Conservation (phyloP, 2,888 invertebrate genomes). For the Choreutis nemorana region DNA sequence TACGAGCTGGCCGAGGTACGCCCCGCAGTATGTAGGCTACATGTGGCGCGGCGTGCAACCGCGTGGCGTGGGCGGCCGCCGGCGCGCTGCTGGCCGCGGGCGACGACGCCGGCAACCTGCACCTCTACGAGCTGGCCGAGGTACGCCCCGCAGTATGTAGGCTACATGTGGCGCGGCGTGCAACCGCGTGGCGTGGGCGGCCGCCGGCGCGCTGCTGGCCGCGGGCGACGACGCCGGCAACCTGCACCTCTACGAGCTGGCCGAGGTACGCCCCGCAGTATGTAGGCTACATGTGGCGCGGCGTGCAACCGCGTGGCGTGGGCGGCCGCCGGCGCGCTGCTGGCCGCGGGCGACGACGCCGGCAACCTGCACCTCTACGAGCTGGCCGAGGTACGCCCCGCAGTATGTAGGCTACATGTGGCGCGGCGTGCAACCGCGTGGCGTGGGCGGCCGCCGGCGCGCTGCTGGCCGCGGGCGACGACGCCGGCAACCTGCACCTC, state of each 20-base stretch:
- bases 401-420: no score
- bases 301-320: conserved; percentile 78
- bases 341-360: conserved; percentile 88
- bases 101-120: conserved; percentile 93
- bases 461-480: conserved; percentile 88
- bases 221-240: conserved; percentile 89
- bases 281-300: conserved; percentile 78
- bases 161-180: conserved; percentile 64
- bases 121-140: conserved; percentile 98
- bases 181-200: conserved; percentile 94
- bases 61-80: conserved; percentile 93
- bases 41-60: no score
- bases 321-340: no score
- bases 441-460: no score
- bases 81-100: conserved; percentile 95
- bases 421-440: no score
- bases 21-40: no score
- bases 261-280: no score
- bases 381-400: conserved; percentile 83
- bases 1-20: no score
- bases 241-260: conserved; percentile 81
- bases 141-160: no score
- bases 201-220: conserved; percentile 90
- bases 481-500: conserved; percentile 86
- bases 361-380: conserved; percentile 86